These are phyloP conservation scores for Theristus sp. DNA, from an alignment of 2,888 invertebrate genomes.

Conservation along the genomic window DNA sequence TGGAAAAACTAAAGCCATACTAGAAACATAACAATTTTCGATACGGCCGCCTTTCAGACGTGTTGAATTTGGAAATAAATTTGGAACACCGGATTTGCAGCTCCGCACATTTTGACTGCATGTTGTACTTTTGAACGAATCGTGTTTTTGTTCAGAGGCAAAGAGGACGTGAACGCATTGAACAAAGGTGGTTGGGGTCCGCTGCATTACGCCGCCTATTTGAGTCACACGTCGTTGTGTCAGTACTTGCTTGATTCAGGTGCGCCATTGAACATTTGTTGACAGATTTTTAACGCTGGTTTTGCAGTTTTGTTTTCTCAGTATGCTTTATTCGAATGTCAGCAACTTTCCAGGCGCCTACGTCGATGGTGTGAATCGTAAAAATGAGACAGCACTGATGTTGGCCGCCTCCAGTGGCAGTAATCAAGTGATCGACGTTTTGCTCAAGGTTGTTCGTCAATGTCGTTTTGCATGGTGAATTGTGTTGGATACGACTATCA, in stretches of 20 bases:
- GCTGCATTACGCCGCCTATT: constrained; percentile 77
- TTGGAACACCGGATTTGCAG: no score
- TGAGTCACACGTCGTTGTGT: constrained; percentile 64
- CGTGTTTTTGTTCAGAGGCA: not conserved
- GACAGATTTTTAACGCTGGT: no score
- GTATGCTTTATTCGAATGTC: not conserved
- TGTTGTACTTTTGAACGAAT: no score
- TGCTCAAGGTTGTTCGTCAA: constrained; percentile 9
- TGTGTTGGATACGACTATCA: no score
- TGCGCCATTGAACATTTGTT: no score
- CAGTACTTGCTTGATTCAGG: constrained; percentile 50
- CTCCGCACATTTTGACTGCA: no score
- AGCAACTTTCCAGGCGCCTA: no score
- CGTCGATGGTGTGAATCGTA: not conserved
- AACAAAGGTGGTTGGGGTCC: constrained; percentile 90
- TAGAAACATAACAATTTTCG: no score
- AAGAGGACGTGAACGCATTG: constrained; percentile 28
- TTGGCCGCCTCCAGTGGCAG: constrained; percentile 36
- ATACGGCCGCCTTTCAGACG: no score
- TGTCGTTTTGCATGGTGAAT: not conserved
- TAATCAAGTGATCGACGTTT: constrained; percentile 29
- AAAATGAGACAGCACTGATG: constrained; percentile 30
- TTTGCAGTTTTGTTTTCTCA: no score
- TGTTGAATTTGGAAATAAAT: no score
- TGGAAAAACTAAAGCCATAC: no score